Conservation (phyloP, 2,888 invertebrate species). For the Conus canariensis region DNA sequence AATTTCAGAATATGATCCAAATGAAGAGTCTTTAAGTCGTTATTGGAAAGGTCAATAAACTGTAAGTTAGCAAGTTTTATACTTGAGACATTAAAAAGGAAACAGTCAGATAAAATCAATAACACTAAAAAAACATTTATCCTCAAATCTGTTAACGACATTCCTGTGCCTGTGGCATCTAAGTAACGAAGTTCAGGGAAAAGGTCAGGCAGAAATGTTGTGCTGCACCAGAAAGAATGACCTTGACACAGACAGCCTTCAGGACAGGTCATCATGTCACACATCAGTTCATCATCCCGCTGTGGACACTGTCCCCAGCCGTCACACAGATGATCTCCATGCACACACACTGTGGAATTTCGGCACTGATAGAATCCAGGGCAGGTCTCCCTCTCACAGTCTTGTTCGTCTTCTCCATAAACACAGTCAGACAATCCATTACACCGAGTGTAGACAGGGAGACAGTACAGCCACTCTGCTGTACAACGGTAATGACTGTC, state of each 20-base stretch:
- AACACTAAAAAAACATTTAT: neutral
- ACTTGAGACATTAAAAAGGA: neutral
- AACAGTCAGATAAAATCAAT: neutral
- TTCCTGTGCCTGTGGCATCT: neutral
- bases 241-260: constrained; percentile 4
- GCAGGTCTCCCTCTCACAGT: neutral
- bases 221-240: neutral
- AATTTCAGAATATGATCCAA: neutral
- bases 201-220: neutral
- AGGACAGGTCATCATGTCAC: constrained; percentile 6
- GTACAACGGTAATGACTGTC: neutral
- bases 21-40: neutral
- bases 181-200: neutral
- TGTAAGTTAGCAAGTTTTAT: neutral
- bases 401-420: constrained; percentile 4
- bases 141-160: neutral
- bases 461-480: neutral
- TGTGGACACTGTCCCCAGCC: neutral
- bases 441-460: neutral
- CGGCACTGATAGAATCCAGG: neutral
- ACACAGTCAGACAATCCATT: neutral
- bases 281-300: neutral
- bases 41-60: neutral
- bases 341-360: neutral
- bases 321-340: neutral